Evolutionary conservation across 2,113 vertebrate genomes (phyloP), one percentile per base, ranked within the genome.

Genomic region (Psephotus haematonotus): DNA sequence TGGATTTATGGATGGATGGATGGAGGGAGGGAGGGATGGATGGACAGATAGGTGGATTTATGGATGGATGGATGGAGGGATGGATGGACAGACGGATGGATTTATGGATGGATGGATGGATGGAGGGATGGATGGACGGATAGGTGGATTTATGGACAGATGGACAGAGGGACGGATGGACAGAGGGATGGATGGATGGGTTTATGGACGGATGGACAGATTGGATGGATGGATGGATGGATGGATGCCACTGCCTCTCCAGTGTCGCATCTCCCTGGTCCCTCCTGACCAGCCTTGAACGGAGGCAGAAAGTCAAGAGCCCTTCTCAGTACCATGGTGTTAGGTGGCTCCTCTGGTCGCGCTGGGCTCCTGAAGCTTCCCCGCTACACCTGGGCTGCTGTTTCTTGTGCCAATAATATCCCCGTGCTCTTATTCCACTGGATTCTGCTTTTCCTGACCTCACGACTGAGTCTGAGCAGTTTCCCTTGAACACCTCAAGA

Each of bases 171-270:
- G 35, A 47, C 1, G 0, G 25, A 2, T 28, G 41, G 13, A 41
- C 12, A 13, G 41, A 39, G 37, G 37, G 37, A 39, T 37, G 37
- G 37, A 39, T 39, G 10, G 10, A 39, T 10, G 39, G 39, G 10
- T 39, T 9, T 9, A 39, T 39, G 10, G 10, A 39, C 11, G 39
- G 39, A 39, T 39, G 39, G 39, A 43, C 6, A 14, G 14, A 43
- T 15, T 13, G 12, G 37, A 43, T 3, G 25, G 47, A 3, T 11
- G 52, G 35, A 49, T 1, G 0, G 27, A 2, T 0, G 0, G 28
- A 3, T 10, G 29, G 39, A 47, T 41, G 28, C 57, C 23, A 13
- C 57, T 16, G 22, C 57, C 37, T 69, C 35, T 70, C 39, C 7
- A 1, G 5, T 28, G 31, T 50, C 5, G 0, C 41, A 52, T 43